Evolutionary conservation across 2,113 vertebrate genomes (phyloP), one percentile per base, ranked within the genome.

Genomic region (Pollimyrus isidori): DNA sequence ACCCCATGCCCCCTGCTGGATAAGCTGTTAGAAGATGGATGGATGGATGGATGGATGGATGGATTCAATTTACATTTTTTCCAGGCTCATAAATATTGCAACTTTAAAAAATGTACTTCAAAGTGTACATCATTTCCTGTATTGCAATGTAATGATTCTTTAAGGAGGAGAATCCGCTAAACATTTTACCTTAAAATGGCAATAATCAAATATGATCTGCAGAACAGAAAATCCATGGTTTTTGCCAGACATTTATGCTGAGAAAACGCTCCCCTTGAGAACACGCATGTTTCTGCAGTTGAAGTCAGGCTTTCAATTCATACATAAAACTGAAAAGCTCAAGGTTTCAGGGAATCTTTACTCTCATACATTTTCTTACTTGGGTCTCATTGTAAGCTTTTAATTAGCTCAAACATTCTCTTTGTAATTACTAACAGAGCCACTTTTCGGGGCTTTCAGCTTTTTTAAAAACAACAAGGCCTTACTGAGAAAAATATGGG

Each of bases 401-500:
- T 90, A 92, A 94, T 93, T 93, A 89, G 35, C 50, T 4, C n/a
- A 82, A 52, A 90, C 15, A 58, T 88, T 82, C 87, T 69, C 83
- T 10, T 89, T 87, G 76, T 90, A 92, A 94, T 95, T 91, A 93
- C 92, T 91, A 89, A 86, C 89, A 89, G 90, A 91, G 87, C 89
- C 88, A 88, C 92, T 92, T 90, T 86, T 93, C 92, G 91, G 90
- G 92, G 92, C 92, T 93, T 91, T 48, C 53, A 76, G 58, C 83
- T 87, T 88, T 90, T 90, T 90, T 65, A 48, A 50, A 92, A 91
- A 88, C 39, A 45, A 89, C 87, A 62, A 1, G 89, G 83, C 80
- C 46, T 92, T 90, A 91, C 92, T 90, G 90, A 93, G 46, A 46
- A 91, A 93, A 94, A 93, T 92, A 92, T 94, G 94, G 92, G 94